Percentiles rank a stretch among this genome's conserved stretches.
Conservation (phyloP, 1,140 invertebrate species). For the Eriocheir sinensis region DNA sequence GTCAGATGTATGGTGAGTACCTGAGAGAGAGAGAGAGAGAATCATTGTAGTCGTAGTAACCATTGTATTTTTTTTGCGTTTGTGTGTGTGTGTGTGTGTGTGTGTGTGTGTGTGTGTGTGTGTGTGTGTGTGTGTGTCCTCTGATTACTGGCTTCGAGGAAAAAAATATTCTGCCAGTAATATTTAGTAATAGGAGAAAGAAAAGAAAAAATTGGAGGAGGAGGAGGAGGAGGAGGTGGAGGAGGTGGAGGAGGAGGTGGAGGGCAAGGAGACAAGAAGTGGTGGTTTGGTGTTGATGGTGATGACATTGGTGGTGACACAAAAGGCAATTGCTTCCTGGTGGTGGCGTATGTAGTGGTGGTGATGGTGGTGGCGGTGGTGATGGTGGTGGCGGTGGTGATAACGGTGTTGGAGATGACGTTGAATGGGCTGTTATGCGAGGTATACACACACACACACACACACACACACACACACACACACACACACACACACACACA, state of each 20-base stretch:
- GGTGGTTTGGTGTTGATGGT: neutral
- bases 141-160: too few species aligned
- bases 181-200: too few species aligned
- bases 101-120: too few species aligned
- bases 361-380: slow-evolving; percentile 8
- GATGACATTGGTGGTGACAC: neutral
- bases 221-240: neutral
- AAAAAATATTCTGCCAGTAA: too few species aligned
- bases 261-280: neutral
- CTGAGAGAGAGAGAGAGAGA: neutral
- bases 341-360: neutral
- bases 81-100: too few species aligned
- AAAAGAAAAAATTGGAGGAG: neutral
- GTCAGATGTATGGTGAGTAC: neutral
- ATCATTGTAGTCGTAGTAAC: too few species aligned
- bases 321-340: neutral
- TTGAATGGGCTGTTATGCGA: neutral
- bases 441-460: neutral
- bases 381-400: neutral
- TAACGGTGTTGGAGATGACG: neutral
- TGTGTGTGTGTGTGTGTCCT: too few species aligned
- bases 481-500: too few species aligned
- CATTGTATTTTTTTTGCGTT: too few species aligned
- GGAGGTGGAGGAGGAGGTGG: neutral
- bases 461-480: slow-evolving; percentile 1